Percentiles rank a stretch among this genome's conserved stretches.
Conservation (phyloP, 2,797 vertebrate species). For the Pygocentrus nattereri region DNA sequence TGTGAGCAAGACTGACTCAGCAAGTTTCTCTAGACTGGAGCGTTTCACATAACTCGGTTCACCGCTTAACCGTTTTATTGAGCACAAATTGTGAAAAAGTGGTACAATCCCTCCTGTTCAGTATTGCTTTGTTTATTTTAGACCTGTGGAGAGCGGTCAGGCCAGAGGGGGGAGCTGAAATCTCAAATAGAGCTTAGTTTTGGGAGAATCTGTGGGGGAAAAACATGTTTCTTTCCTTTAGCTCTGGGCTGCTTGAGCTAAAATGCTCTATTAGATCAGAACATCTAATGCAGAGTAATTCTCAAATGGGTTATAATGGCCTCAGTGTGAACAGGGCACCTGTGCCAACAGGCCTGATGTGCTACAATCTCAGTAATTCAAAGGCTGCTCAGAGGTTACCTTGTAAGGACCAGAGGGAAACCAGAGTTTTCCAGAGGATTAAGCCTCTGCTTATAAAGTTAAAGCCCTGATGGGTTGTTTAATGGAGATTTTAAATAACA, state of each 20-base stretch:
- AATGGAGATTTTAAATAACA: background rate
- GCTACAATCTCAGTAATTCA: background rate
- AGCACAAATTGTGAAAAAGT: no score
- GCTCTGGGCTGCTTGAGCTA: no score
- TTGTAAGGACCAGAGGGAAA: no score
- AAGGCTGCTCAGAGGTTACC: background rate
- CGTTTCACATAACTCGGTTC: background rate
- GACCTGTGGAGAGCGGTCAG: background rate
- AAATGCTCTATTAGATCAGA: no score
- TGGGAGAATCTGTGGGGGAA: no score
- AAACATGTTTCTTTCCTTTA: no score
- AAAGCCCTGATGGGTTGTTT: background rate
- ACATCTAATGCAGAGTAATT: no score
- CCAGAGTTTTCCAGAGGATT: background rate
- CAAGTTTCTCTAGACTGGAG: background rate
- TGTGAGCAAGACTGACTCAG: background rate
- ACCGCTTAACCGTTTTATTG: background rate
- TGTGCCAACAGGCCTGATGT: background rate
- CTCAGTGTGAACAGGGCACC: background rate
- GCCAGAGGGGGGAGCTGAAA: background rate
- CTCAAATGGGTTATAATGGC: background rate
- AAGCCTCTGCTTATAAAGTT: background rate
- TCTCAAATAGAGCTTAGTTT: background rate
- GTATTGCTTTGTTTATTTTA: background rate
- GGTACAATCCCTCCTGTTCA: no score